These are phyloP conservation scores for Cylloceria caligata DNA, from an alignment of 2,888 invertebrate genomes.

Conservation along the genomic window DNA sequence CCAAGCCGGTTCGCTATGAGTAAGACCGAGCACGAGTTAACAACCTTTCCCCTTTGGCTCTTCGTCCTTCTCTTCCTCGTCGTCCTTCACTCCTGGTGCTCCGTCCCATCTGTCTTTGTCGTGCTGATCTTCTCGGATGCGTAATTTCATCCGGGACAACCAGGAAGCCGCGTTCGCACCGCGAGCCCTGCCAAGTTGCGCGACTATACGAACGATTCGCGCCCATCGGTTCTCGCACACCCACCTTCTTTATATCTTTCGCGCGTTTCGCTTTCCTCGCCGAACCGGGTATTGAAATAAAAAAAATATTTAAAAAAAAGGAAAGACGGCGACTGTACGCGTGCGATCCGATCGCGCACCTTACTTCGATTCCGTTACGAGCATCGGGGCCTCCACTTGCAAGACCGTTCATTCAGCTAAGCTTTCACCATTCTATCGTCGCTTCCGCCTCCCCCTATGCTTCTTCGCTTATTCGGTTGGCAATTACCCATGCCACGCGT, in stretches of 20 bases:
- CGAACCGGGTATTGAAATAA: slow-evolving; percentile 34
- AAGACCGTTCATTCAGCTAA: slow-evolving; percentile 61
- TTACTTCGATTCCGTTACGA: slow-evolving; percentile 67
- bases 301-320: slow-evolving; percentile 10
- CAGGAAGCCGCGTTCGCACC: slow-evolving; percentile 71
- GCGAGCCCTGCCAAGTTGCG: slow-evolving; percentile 61
- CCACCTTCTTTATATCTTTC: slow-evolving; percentile 47
- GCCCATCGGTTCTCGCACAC: slow-evolving; percentile 42
- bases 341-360: slow-evolving; percentile 67
- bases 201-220: slow-evolving; percentile 50
- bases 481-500: slow-evolving; percentile 6
- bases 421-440: slow-evolving; percentile 51
- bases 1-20: slow-evolving; percentile 29
- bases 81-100: slow-evolving; percentile 65
- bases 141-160: slow-evolving; percentile 79
- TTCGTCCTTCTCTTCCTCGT: slow-evolving; percentile 64
- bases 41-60: slow-evolving; percentile 68
- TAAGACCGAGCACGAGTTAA: slow-evolving; percentile 71
- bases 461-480: neutral
- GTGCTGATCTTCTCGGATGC: slow-evolving; percentile 70
- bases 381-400: slow-evolving; percentile 52
- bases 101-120: slow-evolving; percentile 66
- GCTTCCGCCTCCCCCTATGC: slow-evolving; percentile 28
- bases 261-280: slow-evolving; percentile 53
- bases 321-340: slow-evolving; percentile 63